Percentiles rank a stretch among this genome's conserved stretches.
These are phyloP conservation scores for Venusia cambrica DNA, from an alignment of 2,888 invertebrate genomes.

Conservation along the genomic window DNA sequence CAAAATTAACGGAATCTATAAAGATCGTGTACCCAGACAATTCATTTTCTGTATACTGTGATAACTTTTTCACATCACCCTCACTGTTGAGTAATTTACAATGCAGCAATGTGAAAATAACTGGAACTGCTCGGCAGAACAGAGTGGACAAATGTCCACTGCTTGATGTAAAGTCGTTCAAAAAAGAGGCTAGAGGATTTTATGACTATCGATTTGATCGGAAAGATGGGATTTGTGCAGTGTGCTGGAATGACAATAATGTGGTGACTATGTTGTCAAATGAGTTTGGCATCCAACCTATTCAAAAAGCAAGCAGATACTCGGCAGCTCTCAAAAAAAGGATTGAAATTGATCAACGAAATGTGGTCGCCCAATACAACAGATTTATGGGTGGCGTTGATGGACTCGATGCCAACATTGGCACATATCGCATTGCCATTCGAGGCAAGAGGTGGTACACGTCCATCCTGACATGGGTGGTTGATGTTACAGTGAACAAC, in stretches of 20 bases:
- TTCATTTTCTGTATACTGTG: slow-evolving; percentile 17
- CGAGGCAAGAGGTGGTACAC: slow-evolving; percentile 31
- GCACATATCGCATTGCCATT: slow-evolving; percentile 30
- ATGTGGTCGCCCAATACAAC: slow-evolving; percentile 24
- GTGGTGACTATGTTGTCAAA: slow-evolving; percentile 6
- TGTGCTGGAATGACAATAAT: slow-evolving; percentile 10
- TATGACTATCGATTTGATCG: slow-evolving; percentile 5
- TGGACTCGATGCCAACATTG: slow-evolving; percentile 29
- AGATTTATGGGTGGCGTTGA: slow-evolving; percentile 29
- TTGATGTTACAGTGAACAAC: slow-evolving; percentile 26
- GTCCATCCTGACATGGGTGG: slow-evolving; percentile 18
- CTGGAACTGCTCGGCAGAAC: slow-evolving; percentile 15
- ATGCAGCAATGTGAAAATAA: slow-evolving; percentile 8
- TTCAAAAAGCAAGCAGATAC: slow-evolving; percentile 6
- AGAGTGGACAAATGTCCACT: slow-evolving; percentile 20
- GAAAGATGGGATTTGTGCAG: slow-evolving; percentile 5
- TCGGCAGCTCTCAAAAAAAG: slow-evolving; percentile 4
- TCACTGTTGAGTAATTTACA: slow-evolving; percentile 4
- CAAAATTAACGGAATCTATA: slow-evolving; percentile 3
- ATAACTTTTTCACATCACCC: slow-evolving; percentile 20
- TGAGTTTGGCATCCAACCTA: slow-evolving; percentile 10
- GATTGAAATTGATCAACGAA: slow-evolving; percentile 12
- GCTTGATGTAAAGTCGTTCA: slow-evolving; percentile 12
- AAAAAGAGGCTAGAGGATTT: slow-evolving; percentile 19
- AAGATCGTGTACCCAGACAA: slow-evolving; percentile 7